Conservation (phyloP, 2,113 vertebrate genomes). For the Ameiurus melas region DNA sequence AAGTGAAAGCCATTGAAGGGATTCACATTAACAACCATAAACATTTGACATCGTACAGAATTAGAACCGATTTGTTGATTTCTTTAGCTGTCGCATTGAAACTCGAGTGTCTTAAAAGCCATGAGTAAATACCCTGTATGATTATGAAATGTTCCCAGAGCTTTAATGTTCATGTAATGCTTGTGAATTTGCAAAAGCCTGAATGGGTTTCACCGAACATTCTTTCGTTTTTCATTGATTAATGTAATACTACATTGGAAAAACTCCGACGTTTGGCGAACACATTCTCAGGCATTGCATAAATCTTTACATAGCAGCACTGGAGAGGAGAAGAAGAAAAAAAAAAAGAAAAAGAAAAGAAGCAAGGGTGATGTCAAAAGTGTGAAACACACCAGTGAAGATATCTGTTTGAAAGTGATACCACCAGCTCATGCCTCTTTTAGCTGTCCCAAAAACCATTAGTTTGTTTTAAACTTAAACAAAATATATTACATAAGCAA, state of each 20-base stretch:
- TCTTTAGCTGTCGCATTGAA: too few relatives aligned
- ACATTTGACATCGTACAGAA: background rate
- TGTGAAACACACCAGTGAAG: conserved; percentile 54
- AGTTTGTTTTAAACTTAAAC: conserved; percentile 64
- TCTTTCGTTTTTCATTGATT: background rate
- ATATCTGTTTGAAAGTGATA: conserved; percentile 64
- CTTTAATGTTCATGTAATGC: background rate
- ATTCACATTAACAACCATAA: background rate
- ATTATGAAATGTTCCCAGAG: background rate
- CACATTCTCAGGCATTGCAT: background rate
- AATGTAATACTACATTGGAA: background rate
- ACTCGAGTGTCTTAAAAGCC: background rate
- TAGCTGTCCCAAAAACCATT: conserved; percentile 62
- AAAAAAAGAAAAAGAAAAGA: background rate
- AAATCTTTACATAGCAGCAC: background rate
- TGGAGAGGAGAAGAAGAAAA: background rate
- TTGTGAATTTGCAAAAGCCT: background rate
- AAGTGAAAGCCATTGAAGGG: background rate
- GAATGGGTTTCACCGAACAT: background rate
- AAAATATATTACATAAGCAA: conserved; percentile 60
- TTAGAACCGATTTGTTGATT: background rate
- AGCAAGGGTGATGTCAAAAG: background rate
- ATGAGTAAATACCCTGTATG: background rate
- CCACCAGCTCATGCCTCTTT: conserved; percentile 52
- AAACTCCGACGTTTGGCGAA: background rate